Evolutionary conservation across 1,140 invertebrate genomes (phyloP), one percentile per base, ranked within the genome.

Genomic region (Hycleus phaleratus): DNA sequence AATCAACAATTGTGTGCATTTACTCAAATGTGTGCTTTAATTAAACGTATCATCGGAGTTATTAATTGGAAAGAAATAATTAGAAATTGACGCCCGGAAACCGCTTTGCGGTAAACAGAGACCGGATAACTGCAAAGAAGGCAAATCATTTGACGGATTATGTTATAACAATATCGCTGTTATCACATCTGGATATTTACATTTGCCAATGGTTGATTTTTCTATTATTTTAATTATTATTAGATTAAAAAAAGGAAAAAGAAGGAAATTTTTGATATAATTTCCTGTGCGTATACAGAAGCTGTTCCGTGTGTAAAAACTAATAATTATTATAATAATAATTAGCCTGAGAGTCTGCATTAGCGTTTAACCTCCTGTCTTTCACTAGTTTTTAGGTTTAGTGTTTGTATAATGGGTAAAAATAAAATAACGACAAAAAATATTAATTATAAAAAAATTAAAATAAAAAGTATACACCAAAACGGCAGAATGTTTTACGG

Each of bases 321-420:
- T 44, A 52, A 45, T 53, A 32, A 32, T 32, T 5, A 32, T 32
- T 32, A 32, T 32, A 5, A 32, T 32, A 32, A 32, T 32, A 32
- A 32, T 32, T 32, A 32, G 32, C 32, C 32, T 32, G 32, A 32
- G 32, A 32, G 32, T 32, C 32, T 32, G 32, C 32, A 32, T 45
- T 53, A 53, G 51, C 51, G 43, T 32, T 32, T 53, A 53, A 55
- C 44, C 52, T 46, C 45, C 26, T 49, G 66, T 68, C 66, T 68
- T 68, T 68, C 66, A 68, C 60, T 66, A 68, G 64, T 58, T 59
- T 5, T 60, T 67, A 63, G 61, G 66, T 43, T 63, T 63, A 66
- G 57, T 62, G 57, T 64, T 59, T 58, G 54, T 57, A 61, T 32
- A 32, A 32, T 32, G 4, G 7, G 18, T 50, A 59, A 47, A 32